phyloP scores from a whole-genome alignment of 2,888 invertebrate genomes.

The Cephus rjabovi region DNA sequence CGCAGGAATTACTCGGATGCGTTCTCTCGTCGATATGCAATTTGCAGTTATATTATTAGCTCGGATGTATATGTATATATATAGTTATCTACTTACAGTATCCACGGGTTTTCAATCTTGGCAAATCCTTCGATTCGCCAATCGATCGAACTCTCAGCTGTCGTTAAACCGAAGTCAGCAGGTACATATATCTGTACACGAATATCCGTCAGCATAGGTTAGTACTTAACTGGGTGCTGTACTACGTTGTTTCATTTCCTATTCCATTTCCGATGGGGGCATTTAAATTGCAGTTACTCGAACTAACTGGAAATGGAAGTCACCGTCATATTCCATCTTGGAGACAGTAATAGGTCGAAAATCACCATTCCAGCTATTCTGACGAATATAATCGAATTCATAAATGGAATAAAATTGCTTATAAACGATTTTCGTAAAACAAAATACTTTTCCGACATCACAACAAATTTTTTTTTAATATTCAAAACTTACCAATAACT shows the following conservation, averaged over 20 bases:
- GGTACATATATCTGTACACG: not conserved
- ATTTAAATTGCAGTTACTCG: slow-evolving; percentile 59
- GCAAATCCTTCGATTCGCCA: not conserved
- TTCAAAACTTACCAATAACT: not conserved
- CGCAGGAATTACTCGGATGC: not conserved
- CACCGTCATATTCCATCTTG: slow-evolving; percentile 27
- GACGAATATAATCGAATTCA: not conserved
- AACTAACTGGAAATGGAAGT: slow-evolving; percentile 28
- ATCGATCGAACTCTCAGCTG: not conserved
- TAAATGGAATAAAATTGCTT: not conserved
- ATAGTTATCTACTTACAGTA: not conserved
- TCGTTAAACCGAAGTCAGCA: not conserved
- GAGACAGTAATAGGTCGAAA: slow-evolving; percentile 21
- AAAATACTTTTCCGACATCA: not conserved
- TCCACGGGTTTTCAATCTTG: not conserved
- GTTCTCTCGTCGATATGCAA: not conserved
- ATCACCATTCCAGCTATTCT: not conserved
- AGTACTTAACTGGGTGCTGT: slow-evolving; percentile 2
- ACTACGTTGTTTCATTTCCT: slow-evolving; percentile 61
- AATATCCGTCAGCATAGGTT: not conserved
- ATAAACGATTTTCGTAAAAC: not conserved
- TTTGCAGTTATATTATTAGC: not conserved
- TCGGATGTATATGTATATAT: not conserved
- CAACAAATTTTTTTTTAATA: not conserved
- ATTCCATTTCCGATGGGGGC: slow-evolving; percentile 61